Percentiles rank a stretch among this genome's conserved stretches.
These are phyloP conservation scores for Anseranas semipalmata DNA, from an alignment of 2,113 vertebrate species.

Conservation along the genomic window DNA sequence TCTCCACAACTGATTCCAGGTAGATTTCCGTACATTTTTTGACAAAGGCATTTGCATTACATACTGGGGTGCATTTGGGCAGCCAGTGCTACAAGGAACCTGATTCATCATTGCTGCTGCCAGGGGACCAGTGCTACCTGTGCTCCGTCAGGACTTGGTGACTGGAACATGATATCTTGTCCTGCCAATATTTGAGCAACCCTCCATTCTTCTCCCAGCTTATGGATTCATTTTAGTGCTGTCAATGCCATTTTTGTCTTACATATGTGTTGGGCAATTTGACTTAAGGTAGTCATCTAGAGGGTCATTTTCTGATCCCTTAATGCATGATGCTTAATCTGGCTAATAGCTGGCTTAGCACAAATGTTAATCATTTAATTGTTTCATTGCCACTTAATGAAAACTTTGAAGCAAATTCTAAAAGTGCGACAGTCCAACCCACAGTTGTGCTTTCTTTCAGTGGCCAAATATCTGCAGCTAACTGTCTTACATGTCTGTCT, in stretches of 20 bases:
- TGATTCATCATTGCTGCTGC: not conserved
- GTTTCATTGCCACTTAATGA: not conserved
- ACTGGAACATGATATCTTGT: not conserved
- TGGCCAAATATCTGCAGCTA: not conserved
- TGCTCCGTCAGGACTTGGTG: not conserved
- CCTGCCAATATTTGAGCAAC: not conserved
- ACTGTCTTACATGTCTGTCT: not conserved
- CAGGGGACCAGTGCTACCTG: not conserved
- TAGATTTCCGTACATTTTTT: not conserved
- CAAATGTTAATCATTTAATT: not conserved
- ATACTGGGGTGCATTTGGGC: not conserved
- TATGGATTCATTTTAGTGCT: not conserved
- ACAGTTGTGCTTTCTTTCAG: not conserved
- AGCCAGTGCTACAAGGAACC: not conserved
- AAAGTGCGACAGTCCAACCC: not conserved
- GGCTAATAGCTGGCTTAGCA: not conserved
- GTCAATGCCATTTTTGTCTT: not conserved
- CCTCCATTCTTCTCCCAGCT: not conserved
- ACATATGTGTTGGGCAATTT: not conserved
- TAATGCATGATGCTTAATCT: not conserved
- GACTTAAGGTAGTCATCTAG: not conserved
- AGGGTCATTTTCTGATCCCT: too few species aligned
- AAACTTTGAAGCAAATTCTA: not conserved
- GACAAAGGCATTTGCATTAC: not conserved
- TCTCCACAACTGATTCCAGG: not conserved